Conservation (phyloP, 2,797 vertebrate genomes). For the Champsocephalus esox region DNA sequence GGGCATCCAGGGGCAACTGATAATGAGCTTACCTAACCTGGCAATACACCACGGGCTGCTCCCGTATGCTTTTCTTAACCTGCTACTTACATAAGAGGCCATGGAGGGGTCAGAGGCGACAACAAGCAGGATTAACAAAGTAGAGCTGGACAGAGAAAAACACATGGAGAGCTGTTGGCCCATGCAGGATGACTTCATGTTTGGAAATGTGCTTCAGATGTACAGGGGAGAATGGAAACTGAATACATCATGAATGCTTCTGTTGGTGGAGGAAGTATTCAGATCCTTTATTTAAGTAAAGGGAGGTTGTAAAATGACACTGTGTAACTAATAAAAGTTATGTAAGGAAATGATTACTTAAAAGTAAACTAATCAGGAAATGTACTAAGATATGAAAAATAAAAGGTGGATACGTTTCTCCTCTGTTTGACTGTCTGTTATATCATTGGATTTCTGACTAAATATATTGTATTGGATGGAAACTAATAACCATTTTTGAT, state of each 20-base stretch:
- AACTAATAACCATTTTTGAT: too few relatives aligned
- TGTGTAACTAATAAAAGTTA: too few relatives aligned
- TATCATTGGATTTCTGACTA: too few relatives aligned
- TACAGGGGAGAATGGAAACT: neutral
- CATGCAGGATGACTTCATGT: neutral
- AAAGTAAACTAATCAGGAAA: too few relatives aligned
- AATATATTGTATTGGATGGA: too few relatives aligned
- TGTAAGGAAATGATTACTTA: too few relatives aligned
- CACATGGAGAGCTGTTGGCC: slow-evolving; percentile 12
- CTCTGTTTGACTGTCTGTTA: too few relatives aligned
- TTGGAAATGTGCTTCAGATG: neutral
- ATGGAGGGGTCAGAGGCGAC: slow-evolving; percentile 60
- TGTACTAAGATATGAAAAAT: too few relatives aligned
- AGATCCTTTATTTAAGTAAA: too few relatives aligned
- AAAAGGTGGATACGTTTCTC: too few relatives aligned
- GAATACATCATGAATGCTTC: neutral
- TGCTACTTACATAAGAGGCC: slow-evolving; percentile 66
- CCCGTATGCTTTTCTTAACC: slow-evolving; percentile 53
- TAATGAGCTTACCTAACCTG: slow-evolving; percentile 74
- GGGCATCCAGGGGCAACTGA: slow-evolving; percentile 52
- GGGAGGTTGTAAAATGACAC: too few relatives aligned
- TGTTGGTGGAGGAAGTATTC: too few relatives aligned
- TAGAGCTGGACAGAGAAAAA: slow-evolving; percentile 20
- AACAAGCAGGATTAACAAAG: slow-evolving; percentile 59
- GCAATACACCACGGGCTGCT: slow-evolving; percentile 29